Evolutionary conservation across 1,140 invertebrate genomes (phyloP).

Genomic region (Dendroctonus ponderosae): DNA sequence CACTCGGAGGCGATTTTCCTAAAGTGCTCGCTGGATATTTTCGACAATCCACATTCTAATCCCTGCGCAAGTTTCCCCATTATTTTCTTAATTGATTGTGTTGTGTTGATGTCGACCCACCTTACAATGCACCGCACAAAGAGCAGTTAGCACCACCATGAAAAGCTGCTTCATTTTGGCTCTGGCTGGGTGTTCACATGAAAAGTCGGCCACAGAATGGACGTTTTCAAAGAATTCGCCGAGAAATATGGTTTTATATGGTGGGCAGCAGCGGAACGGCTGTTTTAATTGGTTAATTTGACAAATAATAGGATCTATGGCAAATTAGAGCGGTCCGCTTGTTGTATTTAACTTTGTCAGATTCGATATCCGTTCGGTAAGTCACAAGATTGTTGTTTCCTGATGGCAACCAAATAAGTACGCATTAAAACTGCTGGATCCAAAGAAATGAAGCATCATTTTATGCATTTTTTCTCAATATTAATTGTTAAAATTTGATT

Average conservation of each 20-base stretch:
- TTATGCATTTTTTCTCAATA: too few relatives aligned
- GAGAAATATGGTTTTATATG: slow-evolving; percentile 15
- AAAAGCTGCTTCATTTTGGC: background rate
- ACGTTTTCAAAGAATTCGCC: too few relatives aligned
- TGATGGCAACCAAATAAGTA: too few relatives aligned
- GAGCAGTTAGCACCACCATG: background rate
- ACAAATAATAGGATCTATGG: slow-evolving; percentile 39
- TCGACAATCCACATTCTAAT: slow-evolving; percentile 43
- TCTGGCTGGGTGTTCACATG: too few relatives aligned
- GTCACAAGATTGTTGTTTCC: too few relatives aligned
- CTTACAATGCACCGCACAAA: background rate
- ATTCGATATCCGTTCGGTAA: slow-evolving; percentile 8
- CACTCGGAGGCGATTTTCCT: slow-evolving; percentile 32
- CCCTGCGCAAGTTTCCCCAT: slow-evolving; percentile 39
- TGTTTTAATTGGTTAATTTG: slow-evolving; percentile 26
- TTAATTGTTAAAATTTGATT: too few relatives aligned
- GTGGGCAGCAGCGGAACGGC: slow-evolving; percentile 5
- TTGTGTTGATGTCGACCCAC: too few relatives aligned
- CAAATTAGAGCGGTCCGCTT: slow-evolving; percentile 33
- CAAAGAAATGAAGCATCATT: too few relatives aligned
- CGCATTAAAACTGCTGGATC: too few relatives aligned
- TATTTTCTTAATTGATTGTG: too few relatives aligned
- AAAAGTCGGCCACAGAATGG: too few relatives aligned
- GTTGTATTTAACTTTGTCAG: slow-evolving; percentile 38
- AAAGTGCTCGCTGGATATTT: slow-evolving; percentile 33